phyloP scores from a whole-genome alignment of 2,888 invertebrate species.

The Megamerina dolium region DNA sequence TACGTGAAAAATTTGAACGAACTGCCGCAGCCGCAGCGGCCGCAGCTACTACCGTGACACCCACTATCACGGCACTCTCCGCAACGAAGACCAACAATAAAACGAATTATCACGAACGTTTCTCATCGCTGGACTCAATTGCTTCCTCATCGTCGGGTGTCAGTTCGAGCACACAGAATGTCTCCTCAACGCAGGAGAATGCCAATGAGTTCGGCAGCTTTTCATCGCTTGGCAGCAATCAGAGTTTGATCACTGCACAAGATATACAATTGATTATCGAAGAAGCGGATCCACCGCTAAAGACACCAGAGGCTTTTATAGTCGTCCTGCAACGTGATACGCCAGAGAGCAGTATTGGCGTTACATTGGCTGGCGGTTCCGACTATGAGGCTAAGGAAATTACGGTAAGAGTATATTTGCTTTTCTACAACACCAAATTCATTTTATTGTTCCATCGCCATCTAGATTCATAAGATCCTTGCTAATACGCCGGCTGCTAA shows the following conservation, averaged over 20 bases:
- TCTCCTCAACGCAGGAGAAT: constrained; percentile 46
- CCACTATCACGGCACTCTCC: constrained; percentile 18
- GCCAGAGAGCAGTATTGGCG: constrained; percentile 71
- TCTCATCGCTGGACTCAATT: constrained; percentile 47
- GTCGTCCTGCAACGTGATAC: constrained; percentile 63
- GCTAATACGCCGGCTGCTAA: constrained; percentile 80
- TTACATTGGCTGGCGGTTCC: constrained; percentile 80
- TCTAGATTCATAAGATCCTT: constrained; percentile 78
- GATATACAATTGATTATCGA: constrained; percentile 62
- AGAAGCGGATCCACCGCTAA: constrained; percentile 61
- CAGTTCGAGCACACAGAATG: constrained; percentile 44
- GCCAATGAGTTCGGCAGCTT: constrained; percentile 49
- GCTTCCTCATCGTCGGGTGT: constrained; percentile 49
- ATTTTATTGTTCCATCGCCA: too few species aligned
- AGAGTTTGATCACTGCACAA: constrained; percentile 49
- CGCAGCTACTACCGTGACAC: constrained; percentile 17
- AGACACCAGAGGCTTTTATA: constrained; percentile 57
- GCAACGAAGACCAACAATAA: constrained; percentile 23
- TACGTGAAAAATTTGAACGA: constrained; percentile 47
- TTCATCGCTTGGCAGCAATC: constrained; percentile 50
- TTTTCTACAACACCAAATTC: too few species aligned
- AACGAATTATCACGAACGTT: constrained; percentile 43
- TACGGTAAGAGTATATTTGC: constrained; percentile 59
- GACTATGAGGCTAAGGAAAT: constrained; percentile 91
- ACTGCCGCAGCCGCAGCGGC: constrained; percentile 25